These are phyloP conservation scores for Pomatostomus ruficeps DNA, from an alignment of 2,113 vertebrate species.

Conservation along the genomic window DNA sequence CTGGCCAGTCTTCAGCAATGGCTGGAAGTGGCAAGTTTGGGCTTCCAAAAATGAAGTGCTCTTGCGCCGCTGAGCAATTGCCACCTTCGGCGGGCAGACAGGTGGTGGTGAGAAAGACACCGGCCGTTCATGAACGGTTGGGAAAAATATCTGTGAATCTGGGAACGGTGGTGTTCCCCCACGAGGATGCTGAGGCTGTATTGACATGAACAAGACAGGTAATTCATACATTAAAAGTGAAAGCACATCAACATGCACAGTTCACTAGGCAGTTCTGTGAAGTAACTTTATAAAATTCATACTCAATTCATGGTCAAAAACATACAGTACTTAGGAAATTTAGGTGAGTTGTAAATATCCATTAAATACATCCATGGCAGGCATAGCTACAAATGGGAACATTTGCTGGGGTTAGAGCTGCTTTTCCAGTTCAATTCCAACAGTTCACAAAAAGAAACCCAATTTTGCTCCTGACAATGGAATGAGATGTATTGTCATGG, in stretches of 20 bases:
- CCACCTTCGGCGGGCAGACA: slow-evolving; percentile 85
- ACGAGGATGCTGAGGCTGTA: slow-evolving; percentile 91
- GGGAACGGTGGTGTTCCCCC: slow-evolving; percentile 84
- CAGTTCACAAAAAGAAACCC: background rate
- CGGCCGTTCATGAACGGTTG: slow-evolving; percentile 90
- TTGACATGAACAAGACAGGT: slow-evolving; percentile 93
- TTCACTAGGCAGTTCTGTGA: slow-evolving; percentile 67
- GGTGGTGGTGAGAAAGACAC: slow-evolving; percentile 96
- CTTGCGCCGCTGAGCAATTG: slow-evolving; percentile 91
- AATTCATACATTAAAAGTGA: slow-evolving; percentile 84
- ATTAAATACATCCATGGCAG: slow-evolving; percentile 79
- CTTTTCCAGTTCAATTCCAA: slow-evolving; percentile 58
- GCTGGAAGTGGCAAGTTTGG: slow-evolving; percentile 89
- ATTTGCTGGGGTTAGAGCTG: slow-evolving; percentile 65
- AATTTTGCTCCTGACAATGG: background rate
- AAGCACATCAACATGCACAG: slow-evolving; percentile 79
- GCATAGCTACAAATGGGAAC: slow-evolving; percentile 47
- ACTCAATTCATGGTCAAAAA: slow-evolving; percentile 68
- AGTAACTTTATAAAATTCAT: slow-evolving; percentile 70
- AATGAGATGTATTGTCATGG: background rate
- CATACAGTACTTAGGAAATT: slow-evolving; percentile 64
- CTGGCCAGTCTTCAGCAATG: slow-evolving; percentile 85
- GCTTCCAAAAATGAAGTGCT: slow-evolving; percentile 97
- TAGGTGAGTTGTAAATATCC: slow-evolving; percentile 68
- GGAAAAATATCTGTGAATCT: slow-evolving; percentile 89